Conservation (phyloP, 1,140 invertebrate genomes). For the Trichonephila clavipes region DNA sequence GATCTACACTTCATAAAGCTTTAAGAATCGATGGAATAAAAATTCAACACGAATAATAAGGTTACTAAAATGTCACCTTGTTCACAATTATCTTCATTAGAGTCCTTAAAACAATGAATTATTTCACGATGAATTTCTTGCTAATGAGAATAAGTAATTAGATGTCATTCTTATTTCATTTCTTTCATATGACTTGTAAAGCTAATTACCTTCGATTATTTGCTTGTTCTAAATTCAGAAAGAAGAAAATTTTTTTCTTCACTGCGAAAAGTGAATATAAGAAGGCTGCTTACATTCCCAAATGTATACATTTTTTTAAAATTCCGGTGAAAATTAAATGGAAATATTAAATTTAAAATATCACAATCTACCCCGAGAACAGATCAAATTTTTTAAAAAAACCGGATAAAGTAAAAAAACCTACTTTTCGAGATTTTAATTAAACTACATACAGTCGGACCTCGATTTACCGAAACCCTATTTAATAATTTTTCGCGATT, state of each 20-base stretch:
- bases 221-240: background rate
- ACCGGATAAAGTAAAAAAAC: background rate
- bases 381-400: background rate
- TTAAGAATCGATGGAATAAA: background rate
- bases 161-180: background rate
- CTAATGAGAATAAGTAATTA: slow-evolving; percentile 30
- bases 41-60: background rate
- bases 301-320: no score
- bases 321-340: background rate
- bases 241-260: background rate
- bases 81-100: background rate
- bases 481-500: no score
- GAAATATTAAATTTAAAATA: background rate
- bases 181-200: slow-evolving; percentile 17
- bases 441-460: no score
- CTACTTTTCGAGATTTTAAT: background rate
- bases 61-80: background rate
- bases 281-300: background rate
- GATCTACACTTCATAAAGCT: no score
- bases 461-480: no score
- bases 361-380: background rate
- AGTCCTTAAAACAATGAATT: slow-evolving; percentile 22
- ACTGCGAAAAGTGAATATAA: background rate
- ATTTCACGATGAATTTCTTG: slow-evolving; percentile 22
- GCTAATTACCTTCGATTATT: slow-evolving; percentile 24